phyloP scores from a whole-genome alignment of 2,888 invertebrate genomes.

The Hirudinaria manillensis region DNA sequence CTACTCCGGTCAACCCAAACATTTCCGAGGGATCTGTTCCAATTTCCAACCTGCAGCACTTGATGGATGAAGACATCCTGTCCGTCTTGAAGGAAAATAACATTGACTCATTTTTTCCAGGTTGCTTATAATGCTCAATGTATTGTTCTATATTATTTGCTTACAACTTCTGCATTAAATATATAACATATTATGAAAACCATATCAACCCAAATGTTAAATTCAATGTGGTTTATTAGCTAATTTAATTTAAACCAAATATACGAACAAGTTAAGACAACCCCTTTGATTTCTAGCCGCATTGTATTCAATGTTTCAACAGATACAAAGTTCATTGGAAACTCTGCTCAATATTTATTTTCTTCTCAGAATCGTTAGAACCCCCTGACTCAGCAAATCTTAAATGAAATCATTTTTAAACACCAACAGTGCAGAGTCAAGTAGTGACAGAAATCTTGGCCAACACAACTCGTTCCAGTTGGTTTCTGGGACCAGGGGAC shows the following conservation, averaged over 20 bases:
- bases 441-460: constrained; percentile 50
- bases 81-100: constrained; percentile 65
- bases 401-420: neutral
- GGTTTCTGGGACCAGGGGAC: constrained; percentile 31
- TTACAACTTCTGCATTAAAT: too few relatives aligned
- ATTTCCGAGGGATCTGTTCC: constrained; percentile 67
- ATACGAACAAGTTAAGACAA: neutral
- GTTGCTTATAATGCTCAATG: constrained; percentile 25
- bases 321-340: too few relatives aligned
- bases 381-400: neutral
- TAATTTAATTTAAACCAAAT: neutral
- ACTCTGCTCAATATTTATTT: too few relatives aligned
- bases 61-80: constrained; percentile 64
- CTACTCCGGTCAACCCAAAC: constrained; percentile 70
- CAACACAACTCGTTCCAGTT: constrained; percentile 34
- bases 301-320: too few relatives aligned
- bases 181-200: too few relatives aligned
- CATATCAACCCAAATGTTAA: neutral
- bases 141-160: too few relatives aligned
- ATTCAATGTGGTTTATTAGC: neutral
- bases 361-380: too few relatives aligned
- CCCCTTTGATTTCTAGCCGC: too few relatives aligned
- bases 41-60: constrained; percentile 60
- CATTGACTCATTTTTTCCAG: constrained; percentile 55
- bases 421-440: constrained; percentile 46